These are phyloP conservation scores for Anguilla anguilla DNA, from an alignment of 2,797 vertebrate species.

Conservation along the genomic window DNA sequence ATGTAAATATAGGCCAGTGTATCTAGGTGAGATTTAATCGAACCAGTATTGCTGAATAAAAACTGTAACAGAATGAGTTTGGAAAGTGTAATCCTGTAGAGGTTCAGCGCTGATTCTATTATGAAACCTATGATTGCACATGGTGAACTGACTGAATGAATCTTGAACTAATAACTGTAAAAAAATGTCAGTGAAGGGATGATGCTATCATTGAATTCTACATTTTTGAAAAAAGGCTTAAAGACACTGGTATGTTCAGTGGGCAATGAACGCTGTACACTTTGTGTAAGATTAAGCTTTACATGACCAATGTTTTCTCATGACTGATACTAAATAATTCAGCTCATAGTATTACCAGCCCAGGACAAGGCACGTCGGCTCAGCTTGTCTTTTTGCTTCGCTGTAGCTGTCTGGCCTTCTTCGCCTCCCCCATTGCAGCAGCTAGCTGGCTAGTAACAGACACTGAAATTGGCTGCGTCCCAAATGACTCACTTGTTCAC, in stretches of 20 bases:
- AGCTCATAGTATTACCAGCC: background rate
- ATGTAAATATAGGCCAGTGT: background rate
- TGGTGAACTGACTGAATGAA: background rate
- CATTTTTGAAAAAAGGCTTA: background rate
- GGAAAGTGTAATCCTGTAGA: background rate
- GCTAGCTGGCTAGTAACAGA: too few species aligned
- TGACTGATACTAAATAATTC: slow-evolving; percentile 3
- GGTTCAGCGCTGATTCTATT: background rate
- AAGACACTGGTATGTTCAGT: background rate
- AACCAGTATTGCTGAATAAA: background rate
- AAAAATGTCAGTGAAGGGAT: background rate
- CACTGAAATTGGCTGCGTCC: too few species aligned
- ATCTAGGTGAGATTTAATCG: background rate
- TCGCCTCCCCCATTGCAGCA: too few species aligned
- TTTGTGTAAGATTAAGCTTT: slow-evolving; percentile 4
- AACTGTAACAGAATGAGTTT: background rate
- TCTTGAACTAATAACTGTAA: slow-evolving; percentile 10
- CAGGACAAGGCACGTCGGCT: too few species aligned
- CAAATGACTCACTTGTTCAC: too few species aligned
- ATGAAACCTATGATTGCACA: background rate
- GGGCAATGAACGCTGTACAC: background rate
- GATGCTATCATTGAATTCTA: background rate
- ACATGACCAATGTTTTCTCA: slow-evolving; percentile 3
- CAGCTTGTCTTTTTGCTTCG: too few species aligned
- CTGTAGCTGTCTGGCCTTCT: too few species aligned